Base-by-base conservation (phyloP, 2,888 invertebrate genomes). In the Platycheirus albimanus region DNA sequence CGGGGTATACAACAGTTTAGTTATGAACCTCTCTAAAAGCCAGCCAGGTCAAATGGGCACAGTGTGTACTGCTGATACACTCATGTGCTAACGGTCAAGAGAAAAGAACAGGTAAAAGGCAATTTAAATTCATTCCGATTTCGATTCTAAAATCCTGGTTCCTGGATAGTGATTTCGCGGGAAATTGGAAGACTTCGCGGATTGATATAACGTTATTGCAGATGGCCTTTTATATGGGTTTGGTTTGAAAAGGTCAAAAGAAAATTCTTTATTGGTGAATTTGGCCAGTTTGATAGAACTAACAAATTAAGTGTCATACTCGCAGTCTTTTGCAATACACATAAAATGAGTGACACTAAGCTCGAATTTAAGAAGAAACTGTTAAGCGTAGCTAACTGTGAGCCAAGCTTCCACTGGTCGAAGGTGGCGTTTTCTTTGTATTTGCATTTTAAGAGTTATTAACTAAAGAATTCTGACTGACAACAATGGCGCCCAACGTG, bases 91-190 rank as follows among this genome's bases (percentile, higher is more conserved):
- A n/a, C n/a, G 2, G 1, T 10, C 13, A 4, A 1, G 1, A 8
- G 13, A 13, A 13, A 8, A 49, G 5, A 13, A 15, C 33, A 69
- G 28, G 38, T 69, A 61, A 64, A 77, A 56, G 56, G 33, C 51
- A 77, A 77, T 77, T 77, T 77, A 47, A 71, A 77, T 66, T 78
- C 49, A 58, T 58, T 71, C 15, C 51, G 17, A 58, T 66, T 71
- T 41, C 33, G 49, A 33, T 28, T 64, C 24, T 56, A 56, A 49
- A 64, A 70, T 70, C 17, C 33, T n/a, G 36, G 64, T 64, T 70
- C 17, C 33, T 64, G 47, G 71, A 64, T 43, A 43, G 52, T 20
- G 64, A 71, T 71, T 78, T 43, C 47, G 49, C 56, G 56, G 77
- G 77, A 77, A 77, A 71, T 71, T 71, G 71, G 56, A 51, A 64